Base-by-base conservation (phyloP, 2,113 vertebrate species). In the Hippocampus mohnikei region DNA sequence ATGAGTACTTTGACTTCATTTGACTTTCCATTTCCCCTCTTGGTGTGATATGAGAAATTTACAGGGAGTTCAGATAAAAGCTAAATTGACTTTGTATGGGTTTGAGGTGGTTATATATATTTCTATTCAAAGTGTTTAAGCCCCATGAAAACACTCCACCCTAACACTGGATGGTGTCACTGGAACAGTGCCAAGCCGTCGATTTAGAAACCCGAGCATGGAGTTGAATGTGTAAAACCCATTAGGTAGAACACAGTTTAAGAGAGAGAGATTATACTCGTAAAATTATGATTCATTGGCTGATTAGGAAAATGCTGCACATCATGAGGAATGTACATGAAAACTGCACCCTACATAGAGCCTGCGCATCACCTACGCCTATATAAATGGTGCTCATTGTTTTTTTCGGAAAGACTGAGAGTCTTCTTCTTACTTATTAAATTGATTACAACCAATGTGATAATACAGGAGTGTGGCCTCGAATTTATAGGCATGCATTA, bases 261-360 rank as follows among this genome's bases (percentile, higher is more conserved):
- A 90, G 82, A 84, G 83, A 81, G 84, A 81, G 84, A 88, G 85
- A 90, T 91, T 91, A 83, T 77, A 88, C 85, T 91, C 82, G 85
- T 85, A 79, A 81, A 68, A 86, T 81, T 85, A 75, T 86, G 88
- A 92, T 90, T 90, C 91, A 91, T 86, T 88, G 89, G 87, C 85
- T 91, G 87, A 91, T 92, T 91, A 91, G 83, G 66, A 64, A 75
- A 84, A 81, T 74, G 87, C 86, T 69, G 69, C 46, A 83, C 81
- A 85, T 91, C 89, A 88, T 88, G 91, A 85, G 67, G 69, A 78
- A 81, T 81, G 84, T 77, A 74, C 72, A 81, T 79, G 81, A 80
- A 79, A 81, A 81, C 78, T 72, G 78, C 71, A 23, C 67, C n/a
- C 69, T 33, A 72, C 79, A 72, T 27, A 10, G 79, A 82, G 81